Percentiles rank a stretch among this genome's conserved stretches.
These are phyloP conservation scores for Danionella cerebrum DNA, from an alignment of 2,113 vertebrate species.

Conservation along the genomic window DNA sequence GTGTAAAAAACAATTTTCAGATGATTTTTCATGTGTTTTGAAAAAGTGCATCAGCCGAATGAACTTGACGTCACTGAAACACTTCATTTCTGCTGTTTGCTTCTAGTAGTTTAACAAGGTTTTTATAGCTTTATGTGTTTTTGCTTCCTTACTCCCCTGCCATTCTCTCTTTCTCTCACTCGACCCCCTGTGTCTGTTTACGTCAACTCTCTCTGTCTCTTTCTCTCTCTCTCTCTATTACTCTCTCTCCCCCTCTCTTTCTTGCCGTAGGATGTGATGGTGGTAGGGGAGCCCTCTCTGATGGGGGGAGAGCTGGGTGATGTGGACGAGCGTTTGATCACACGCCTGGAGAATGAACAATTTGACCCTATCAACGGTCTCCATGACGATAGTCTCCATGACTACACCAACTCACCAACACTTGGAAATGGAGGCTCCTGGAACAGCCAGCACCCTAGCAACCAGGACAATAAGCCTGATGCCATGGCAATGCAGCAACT, in stretches of 20 bases:
- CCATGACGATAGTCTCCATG: slow-evolving; percentile 75
- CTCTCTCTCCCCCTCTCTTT: not conserved
- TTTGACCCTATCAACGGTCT: slow-evolving; percentile 83
- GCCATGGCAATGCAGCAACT: slow-evolving; percentile 75
- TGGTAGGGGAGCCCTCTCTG: slow-evolving; percentile 85
- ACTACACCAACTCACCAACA: slow-evolving; percentile 80
- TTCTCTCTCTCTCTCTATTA: not conserved
- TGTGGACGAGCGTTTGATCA: slow-evolving; percentile 87
- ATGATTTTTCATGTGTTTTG: no score
- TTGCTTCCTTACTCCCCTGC: not conserved
- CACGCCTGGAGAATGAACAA: slow-evolving; percentile 86
- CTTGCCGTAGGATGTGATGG: slow-evolving; percentile 84
- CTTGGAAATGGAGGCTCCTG: slow-evolving; percentile 79
- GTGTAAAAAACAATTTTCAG: no score
- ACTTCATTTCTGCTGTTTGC: not conserved
- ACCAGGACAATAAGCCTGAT: slow-evolving; percentile 79
- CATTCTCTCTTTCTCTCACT: not conserved
- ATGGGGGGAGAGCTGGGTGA: slow-evolving; percentile 88
- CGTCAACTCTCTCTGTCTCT: not conserved
- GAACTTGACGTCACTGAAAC: no score
- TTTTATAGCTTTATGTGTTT: not conserved
- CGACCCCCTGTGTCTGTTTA: not conserved
- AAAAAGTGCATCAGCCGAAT: no score
- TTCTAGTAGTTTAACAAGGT: not conserved
- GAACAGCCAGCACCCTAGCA: slow-evolving; percentile 76